Base-by-base conservation (phyloP, 2,888 invertebrate species). In the Diaprepes abbreviatus region DNA sequence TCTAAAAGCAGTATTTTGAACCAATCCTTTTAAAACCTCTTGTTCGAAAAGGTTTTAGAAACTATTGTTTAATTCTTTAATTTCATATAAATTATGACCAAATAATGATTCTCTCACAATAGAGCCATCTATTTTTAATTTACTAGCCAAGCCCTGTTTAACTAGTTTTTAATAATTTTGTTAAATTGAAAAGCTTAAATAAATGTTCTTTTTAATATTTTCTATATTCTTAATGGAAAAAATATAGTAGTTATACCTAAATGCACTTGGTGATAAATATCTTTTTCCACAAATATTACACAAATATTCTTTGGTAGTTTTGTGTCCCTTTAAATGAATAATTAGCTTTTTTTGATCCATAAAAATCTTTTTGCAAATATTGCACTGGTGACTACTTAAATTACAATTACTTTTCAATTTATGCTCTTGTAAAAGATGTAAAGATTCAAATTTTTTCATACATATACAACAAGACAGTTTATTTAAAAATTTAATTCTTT, bases 241-340 rank as follows among this genome's bases (percentile, higher is more conserved):
- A n/a, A n/a, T n/a, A n/a, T n/a, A n/a, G n/a, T n/a, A n/a, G n/a
- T 17, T 17, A 16, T 43, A 43, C 43, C 43, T 35, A 21, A 59
- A 59, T n/a, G 83, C 82, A 71, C 84, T 84, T 0, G 81, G 81
- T 75, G 82, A 83, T 2, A 83, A 83, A 74, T 84, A 84, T 12
- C 82, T 76, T 74, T 84, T 84, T 1, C 81, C 82, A 73, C 84
- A 85, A 45, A 84, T 79, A 75, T 83, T 83, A 74, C 84, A 85
- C 2, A 74, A 75, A 66, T 83, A 82, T 57, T 82, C 81, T 76
- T 84, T 85, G 1, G 76, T 73, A 19, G 81, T 78, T 78, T 81
- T 83, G 64, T 83, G 83, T 4, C 82, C 82, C 67, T 83, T 83
- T 64, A 83, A 74, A 64, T 83, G 83, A 1, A 80, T 79, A 10